Conservation (phyloP, 2,797 vertebrate genomes). For the Ptychobarbus kaznakovi region DNA sequence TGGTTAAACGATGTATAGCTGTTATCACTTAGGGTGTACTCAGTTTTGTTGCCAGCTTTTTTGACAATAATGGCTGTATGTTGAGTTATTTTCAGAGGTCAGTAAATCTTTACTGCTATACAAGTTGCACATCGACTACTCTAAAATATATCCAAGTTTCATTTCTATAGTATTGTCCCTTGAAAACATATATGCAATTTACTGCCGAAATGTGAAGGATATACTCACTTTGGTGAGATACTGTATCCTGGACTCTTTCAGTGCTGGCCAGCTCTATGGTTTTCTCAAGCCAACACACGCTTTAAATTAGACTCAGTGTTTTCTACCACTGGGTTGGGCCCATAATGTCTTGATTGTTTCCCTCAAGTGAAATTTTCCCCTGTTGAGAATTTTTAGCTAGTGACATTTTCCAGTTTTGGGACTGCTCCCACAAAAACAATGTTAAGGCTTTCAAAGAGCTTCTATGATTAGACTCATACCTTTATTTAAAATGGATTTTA, state of each 20-base stretch:
- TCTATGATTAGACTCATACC: not conserved
- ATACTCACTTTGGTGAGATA: no score
- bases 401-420: conserved; percentile 30
- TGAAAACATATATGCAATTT: no score
- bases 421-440: conserved; percentile 19
- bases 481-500: not conserved
- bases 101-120: no score
- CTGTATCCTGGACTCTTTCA: conserved; percentile 11
- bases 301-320: conserved; percentile 30
- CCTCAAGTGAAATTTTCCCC: not conserved
- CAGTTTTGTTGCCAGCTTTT: no score
- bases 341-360: conserved; percentile 38
- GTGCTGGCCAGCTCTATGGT: not conserved
- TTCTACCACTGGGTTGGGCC: not conserved
- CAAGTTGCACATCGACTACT: no score
- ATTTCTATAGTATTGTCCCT: no score
- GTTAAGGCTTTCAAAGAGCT: conserved; percentile 22
- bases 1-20: no score
- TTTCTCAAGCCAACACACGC: conserved; percentile 4
- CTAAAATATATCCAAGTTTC: no score
- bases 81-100: no score
- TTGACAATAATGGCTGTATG: no score
- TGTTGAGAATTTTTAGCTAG: conserved; percentile 26
- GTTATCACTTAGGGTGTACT: no score
- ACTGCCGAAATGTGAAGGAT: no score